Conservation (phyloP, 2,888 invertebrate species). For the Operophtera brumata region DNA sequence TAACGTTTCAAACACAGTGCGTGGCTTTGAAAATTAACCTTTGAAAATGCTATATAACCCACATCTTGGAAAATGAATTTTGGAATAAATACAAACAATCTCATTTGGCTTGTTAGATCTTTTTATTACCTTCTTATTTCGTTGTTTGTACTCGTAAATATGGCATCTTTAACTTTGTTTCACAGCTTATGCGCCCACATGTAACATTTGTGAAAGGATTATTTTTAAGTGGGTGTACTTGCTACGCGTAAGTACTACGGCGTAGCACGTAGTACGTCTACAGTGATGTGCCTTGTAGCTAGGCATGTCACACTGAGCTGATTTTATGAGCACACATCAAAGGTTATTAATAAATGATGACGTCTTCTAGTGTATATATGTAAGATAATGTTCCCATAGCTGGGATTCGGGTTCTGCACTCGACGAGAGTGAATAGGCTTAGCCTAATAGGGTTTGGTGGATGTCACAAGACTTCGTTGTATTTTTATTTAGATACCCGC, state of each 20-base stretch:
- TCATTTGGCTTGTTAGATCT: constrained; percentile 29
- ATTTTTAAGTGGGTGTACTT: background rate
- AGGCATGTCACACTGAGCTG: too few species aligned
- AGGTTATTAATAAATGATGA: background rate
- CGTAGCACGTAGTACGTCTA: background rate
- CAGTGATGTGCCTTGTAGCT: too few species aligned
- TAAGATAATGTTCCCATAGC: too few species aligned
- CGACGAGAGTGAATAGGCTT: too few species aligned
- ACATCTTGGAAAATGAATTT: constrained; percentile 33
- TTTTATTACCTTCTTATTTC: constrained; percentile 27
- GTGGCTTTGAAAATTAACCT: constrained; percentile 14
- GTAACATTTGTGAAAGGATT: background rate
- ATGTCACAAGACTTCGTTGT: too few species aligned
- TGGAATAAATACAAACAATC: constrained; percentile 33
- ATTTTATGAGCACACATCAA: too few species aligned
- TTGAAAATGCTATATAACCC: constrained; percentile 20
- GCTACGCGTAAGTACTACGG: background rate
- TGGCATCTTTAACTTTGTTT: constrained; percentile 1
- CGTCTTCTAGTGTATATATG: too few species aligned
- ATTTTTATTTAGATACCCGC: too few species aligned
- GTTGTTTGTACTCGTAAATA: constrained; percentile 11
- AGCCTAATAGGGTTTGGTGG: too few species aligned
- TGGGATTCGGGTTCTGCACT: too few species aligned
- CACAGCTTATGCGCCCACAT: background rate
- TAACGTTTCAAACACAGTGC: constrained; percentile 13